phyloP scores from a whole-genome alignment of 2,113 vertebrate species.

The Cariama cristata region DNA sequence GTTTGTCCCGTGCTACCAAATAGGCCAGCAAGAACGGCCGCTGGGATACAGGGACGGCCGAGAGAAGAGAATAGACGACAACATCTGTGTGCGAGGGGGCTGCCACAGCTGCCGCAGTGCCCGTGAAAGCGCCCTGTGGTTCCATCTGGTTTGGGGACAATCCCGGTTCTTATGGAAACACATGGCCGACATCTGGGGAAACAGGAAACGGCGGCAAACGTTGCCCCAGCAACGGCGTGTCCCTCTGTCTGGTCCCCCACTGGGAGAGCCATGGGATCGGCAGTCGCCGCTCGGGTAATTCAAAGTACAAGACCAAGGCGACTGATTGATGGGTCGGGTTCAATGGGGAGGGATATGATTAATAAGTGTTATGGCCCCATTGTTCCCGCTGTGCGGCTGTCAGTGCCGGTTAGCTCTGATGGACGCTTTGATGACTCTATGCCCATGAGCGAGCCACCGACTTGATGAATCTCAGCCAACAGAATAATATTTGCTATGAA shows the following conservation, averaged over 20 bases:
- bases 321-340: conserved; percentile 36
- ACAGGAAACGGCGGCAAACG: conserved; percentile 60
- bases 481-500: background rate
- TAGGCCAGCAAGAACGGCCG: background rate
- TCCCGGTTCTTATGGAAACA: background rate
- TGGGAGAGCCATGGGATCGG: conserved; percentile 78
- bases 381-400: background rate
- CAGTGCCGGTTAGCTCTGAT: background rate
- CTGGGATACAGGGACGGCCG: background rate
- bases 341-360: conserved; percentile 28
- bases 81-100: background rate
- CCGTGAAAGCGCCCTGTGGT: conserved; percentile 3
- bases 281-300: conserved; percentile 31
- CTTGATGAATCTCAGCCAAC: background rate
- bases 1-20: fast-evolving
- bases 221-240: conserved; percentile 75
- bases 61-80: fast-evolving
- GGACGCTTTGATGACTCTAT: conserved; percentile 4
- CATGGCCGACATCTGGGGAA: conserved; percentile 27
- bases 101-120: background rate
- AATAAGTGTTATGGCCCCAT: conserved; percentile 32
- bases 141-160: conserved; percentile 70
- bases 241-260: conserved; percentile 48
- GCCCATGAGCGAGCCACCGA: background rate
- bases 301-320: background rate